phyloP scores from a whole-genome alignment of 2,888 invertebrate species.

The Branchellion lobata region DNA sequence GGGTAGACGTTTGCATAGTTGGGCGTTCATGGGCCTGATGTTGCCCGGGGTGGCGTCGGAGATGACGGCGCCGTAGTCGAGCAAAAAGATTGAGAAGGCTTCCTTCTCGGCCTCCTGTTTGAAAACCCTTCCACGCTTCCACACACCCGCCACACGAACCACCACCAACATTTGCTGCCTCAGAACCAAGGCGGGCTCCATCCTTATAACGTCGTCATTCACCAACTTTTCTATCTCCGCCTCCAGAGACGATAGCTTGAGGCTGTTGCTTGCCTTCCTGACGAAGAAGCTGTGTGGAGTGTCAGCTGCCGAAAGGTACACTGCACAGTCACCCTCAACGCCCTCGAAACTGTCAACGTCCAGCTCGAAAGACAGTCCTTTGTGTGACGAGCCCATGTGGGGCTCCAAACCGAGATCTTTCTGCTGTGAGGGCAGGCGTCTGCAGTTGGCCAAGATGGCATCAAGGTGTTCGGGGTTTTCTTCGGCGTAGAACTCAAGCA shows the following conservation, averaged over 20 bases:
- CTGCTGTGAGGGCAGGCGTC: not conserved
- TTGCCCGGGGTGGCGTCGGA: constrained; percentile 62
- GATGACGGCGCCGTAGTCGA: constrained; percentile 69
- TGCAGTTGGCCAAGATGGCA: not conserved
- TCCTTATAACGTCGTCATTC: not conserved
- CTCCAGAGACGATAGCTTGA: not conserved
- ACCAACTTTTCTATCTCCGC: constrained; percentile 6
- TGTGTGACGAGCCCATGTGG: not conserved
- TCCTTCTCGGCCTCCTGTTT: constrained; percentile 53
- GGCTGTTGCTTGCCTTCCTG: constrained; percentile 5
- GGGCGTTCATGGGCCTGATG: constrained; percentile 65
- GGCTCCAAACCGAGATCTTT: not conserved
- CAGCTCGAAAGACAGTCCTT: not conserved
- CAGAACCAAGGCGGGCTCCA: not conserved
- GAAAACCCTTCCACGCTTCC: constrained; percentile 61
- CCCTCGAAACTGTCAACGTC: constrained; percentile 1
- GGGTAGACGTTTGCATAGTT: constrained; percentile 65
- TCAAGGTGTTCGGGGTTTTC: constrained; percentile 42
- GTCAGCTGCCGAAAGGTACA: not conserved
- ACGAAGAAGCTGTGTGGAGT: constrained; percentile 26
- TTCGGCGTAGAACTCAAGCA: constrained; percentile 43
- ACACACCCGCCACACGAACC: constrained; percentile 50
- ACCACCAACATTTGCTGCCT: not conserved
- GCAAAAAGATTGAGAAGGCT: constrained; percentile 66
- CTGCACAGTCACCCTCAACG: not conserved